Conservation (phyloP, 2,113 vertebrate genomes). For the Corvus cornix region DNA sequence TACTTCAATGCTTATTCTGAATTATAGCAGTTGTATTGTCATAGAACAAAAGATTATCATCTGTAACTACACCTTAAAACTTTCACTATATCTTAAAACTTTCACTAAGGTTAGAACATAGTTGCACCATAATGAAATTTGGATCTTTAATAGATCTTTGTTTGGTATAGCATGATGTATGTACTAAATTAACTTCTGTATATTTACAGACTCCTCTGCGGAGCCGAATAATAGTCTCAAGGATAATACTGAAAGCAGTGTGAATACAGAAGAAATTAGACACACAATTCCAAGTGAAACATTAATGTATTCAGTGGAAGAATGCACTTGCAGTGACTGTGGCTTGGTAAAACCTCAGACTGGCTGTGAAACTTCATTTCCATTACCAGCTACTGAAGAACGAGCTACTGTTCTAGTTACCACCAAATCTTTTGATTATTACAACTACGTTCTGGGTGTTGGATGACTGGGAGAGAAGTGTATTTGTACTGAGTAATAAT, state of each 20-base stretch:
- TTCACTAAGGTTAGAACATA: not conserved
- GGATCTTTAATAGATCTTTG: not conserved
- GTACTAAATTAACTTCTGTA: not conserved
- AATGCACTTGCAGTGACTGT: slow-evolving; percentile 70
- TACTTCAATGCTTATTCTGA: not conserved
- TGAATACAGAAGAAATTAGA: not conserved
- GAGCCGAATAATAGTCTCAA: not conserved
- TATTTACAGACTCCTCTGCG: slow-evolving; percentile 39
- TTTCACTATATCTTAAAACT: not conserved
- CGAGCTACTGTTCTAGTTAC: slow-evolving; percentile 79
- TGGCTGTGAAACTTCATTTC: slow-evolving; percentile 69
- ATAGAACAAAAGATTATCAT: not conserved
- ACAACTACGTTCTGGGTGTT: slow-evolving; percentile 42
- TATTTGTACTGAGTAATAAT: not conserved
- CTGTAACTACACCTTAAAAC: not conserved
- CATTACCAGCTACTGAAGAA: slow-evolving; percentile 83
- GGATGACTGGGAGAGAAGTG: not conserved
- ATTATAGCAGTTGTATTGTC: not conserved
- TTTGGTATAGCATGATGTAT: not conserved
- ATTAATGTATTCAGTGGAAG: slow-evolving; percentile 67
- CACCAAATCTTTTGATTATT: slow-evolving; percentile 76
- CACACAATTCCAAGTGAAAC: slow-evolving; percentile 12
- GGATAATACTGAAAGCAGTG: not conserved
- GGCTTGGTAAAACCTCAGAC: slow-evolving; percentile 1
- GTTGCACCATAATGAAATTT: not conserved